A percentile compares a stretch with the other conserved stretches of the same genome.
phyloP scores from a whole-genome alignment of 2,888 invertebrate genomes.

The Chrysomela aeneicollis region DNA sequence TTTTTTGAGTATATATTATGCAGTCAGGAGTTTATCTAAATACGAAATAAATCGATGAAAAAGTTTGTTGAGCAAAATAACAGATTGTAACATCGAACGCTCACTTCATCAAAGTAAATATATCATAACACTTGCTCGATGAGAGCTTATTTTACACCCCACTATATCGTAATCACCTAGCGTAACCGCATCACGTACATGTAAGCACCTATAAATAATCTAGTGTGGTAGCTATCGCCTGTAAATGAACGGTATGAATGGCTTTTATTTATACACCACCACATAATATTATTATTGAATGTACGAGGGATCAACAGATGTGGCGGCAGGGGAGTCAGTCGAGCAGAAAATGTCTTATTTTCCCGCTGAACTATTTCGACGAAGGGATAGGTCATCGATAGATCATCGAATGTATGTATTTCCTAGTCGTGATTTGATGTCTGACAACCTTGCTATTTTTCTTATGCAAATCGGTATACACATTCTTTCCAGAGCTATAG shows the following conservation, averaged over 20 bases:
- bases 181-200: slow-evolving; percentile 31
- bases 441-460: too few relatives aligned
- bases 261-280: slow-evolving; percentile 25
- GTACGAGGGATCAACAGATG: slow-evolving; percentile 25
- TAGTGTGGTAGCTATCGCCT: slow-evolving; percentile 20
- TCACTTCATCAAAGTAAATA: neutral
- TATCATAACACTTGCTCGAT: slow-evolving; percentile 8
- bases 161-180: slow-evolving; percentile 29
- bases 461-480: too few relatives aligned
- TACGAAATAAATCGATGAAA: neutral
- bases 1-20: too few relatives aligned
- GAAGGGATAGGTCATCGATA: slow-evolving; percentile 16
- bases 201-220: slow-evolving; percentile 21
- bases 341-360: slow-evolving; percentile 29
- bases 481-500: too few relatives aligned
- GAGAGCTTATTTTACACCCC: slow-evolving; percentile 2
- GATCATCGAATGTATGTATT: too few relatives aligned
- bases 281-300: slow-evolving; percentile 6
- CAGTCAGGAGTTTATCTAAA: too few relatives aligned
- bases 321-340: slow-evolving; percentile 22
- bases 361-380: slow-evolving; percentile 22
- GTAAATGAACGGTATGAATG: slow-evolving; percentile 25
- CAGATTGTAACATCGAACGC: neutral
- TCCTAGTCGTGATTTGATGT: too few relatives aligned
- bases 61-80: neutral